These are phyloP conservation scores for Scrobipalpa atriplicella DNA, from an alignment of 2,888 invertebrate genomes.

Conservation along the genomic window DNA sequence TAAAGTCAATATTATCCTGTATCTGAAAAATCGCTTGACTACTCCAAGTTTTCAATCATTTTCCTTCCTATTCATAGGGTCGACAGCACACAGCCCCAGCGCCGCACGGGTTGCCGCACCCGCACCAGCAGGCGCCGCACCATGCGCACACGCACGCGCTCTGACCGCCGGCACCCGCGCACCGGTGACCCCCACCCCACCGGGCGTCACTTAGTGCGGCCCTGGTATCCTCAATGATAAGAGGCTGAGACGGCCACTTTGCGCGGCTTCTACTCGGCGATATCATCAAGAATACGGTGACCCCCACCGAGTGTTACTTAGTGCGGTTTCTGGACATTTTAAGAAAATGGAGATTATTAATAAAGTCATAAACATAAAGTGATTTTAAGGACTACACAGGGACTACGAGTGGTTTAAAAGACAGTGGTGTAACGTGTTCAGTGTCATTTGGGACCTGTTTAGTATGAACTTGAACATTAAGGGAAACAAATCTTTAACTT, in stretches of 20 bases:
- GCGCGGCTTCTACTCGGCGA: background rate
- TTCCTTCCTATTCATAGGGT: slow-evolving; percentile 51
- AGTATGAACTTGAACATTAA: too few relatives aligned
- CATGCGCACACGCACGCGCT: slow-evolving; percentile 67
- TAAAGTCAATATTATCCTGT: too few relatives aligned
- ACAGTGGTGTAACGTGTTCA: background rate
- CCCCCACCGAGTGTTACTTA: background rate
- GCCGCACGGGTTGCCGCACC: slow-evolving; percentile 62
- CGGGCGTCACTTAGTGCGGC: background rate
- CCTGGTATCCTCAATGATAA: background rate
- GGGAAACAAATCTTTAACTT: too few relatives aligned
- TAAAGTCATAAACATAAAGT: background rate
- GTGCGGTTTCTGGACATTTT: background rate
- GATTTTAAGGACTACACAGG: background rate
- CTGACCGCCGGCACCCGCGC: slow-evolving; percentile 52
- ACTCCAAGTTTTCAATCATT: background rate
- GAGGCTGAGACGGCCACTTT: background rate
- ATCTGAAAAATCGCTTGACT: background rate
- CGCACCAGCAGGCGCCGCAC: slow-evolving; percentile 62
- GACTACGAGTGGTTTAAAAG: background rate
- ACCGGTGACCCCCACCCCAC: slow-evolving; percentile 41
- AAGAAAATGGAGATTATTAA: background rate
- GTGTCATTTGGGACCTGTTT: background rate
- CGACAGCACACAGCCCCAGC: slow-evolving; percentile 70
- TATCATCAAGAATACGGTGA: background rate